Percentiles rank a stretch among this genome's conserved stretches.
Evolutionary conservation across 2,797 vertebrate genomes (phyloP).

Genomic region (Rhodeus uyekii): DNA sequence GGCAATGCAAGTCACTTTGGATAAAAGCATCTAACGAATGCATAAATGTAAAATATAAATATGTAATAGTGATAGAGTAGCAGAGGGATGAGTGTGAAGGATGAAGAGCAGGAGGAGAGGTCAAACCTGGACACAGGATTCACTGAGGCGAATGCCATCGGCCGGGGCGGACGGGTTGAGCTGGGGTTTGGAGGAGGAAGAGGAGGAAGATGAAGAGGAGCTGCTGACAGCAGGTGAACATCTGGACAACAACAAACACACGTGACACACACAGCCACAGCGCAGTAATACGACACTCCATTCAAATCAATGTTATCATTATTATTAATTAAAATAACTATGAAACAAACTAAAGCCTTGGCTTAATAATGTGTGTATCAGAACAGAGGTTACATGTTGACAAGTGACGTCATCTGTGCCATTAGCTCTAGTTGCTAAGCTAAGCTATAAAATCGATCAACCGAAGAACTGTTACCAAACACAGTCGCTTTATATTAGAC

Average conservation of each 20-base stretch:
- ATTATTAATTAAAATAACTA: no score
- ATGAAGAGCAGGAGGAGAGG: background rate
- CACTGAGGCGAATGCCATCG: constrained; percentile 70
- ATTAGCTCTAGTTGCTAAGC: constrained; percentile 31
- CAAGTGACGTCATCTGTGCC: background rate
- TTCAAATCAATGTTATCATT: no score
- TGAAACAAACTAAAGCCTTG: background rate
- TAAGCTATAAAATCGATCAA: background rate
- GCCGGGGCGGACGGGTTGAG: constrained; percentile 10
- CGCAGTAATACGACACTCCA: no score
- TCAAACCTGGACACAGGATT: constrained; percentile 79
- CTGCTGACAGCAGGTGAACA: constrained; percentile 29
- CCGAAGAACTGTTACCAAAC: background rate
- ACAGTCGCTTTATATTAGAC: background rate
- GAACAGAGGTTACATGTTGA: background rate
- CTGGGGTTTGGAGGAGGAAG: constrained; percentile 63
- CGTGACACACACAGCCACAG: no score
- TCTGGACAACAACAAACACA: constrained; percentile 51
- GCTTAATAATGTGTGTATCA: background rate
- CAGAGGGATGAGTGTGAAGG: no score
- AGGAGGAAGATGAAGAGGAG: no score
- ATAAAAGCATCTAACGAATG: no score
- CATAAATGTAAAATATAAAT: no score
- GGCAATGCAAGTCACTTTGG: no score
- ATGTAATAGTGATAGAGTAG: no score